Evolutionary conservation across 1,140 invertebrate genomes (phyloP).

Genomic region (Heterodera carotae): DNA sequence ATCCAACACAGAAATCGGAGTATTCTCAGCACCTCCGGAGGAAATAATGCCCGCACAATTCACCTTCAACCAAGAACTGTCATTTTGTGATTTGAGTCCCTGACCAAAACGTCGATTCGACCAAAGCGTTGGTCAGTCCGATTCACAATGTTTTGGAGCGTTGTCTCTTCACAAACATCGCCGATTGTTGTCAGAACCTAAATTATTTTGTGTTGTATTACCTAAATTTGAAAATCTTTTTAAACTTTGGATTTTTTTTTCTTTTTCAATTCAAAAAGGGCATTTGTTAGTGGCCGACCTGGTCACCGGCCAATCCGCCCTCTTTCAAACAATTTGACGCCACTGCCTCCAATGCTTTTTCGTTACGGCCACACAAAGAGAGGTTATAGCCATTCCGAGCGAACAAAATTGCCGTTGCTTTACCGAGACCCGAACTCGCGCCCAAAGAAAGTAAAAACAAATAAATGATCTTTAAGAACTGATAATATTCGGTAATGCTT

Average conservation of each 20-base stretch:
- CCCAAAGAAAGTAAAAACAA: conserved; percentile 66
- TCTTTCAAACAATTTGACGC: conserved; percentile 71
- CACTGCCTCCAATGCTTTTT: conserved; percentile 72
- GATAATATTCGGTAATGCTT: too few species aligned
- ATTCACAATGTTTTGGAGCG: conserved; percentile 38
- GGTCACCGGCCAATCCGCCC: conserved; percentile 41
- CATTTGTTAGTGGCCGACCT: conserved; percentile 14
- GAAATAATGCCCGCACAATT: conserved; percentile 84
- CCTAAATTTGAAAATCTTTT: conserved; percentile 19
- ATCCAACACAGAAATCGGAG: conserved; percentile 76
- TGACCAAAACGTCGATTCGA: conserved; percentile 43
- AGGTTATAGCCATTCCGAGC: conserved; percentile 75
- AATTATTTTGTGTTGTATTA: conserved; percentile 17
- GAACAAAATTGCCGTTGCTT: conserved; percentile 73
- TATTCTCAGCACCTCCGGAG: conserved; percentile 79
- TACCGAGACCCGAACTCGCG: conserved; percentile 79
- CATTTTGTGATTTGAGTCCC: background rate
- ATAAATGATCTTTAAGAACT: too few species aligned
- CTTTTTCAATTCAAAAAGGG: background rate
- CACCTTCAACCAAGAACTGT: conserved; percentile 66
- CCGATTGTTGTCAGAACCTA: conserved; percentile 60
- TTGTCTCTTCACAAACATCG: conserved; percentile 49
- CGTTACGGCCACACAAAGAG: conserved; percentile 77
- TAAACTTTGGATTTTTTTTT: background rate
- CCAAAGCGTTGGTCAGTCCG: conserved; percentile 48